Conservation (phyloP, 2,888 invertebrate genomes). For the Tenthredo mesomela region DNA sequence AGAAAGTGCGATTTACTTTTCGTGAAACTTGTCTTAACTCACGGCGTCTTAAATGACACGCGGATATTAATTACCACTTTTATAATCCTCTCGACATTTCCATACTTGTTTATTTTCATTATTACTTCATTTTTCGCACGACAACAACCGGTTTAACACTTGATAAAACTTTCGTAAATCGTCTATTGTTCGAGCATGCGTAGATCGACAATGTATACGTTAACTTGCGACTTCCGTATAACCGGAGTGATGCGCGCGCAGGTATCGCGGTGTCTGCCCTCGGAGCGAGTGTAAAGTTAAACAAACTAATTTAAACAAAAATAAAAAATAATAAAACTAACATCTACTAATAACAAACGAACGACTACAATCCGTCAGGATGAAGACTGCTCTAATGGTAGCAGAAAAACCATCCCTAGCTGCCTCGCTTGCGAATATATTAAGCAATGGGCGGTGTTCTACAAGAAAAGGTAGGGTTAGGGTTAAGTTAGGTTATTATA, state of each 20-base stretch:
- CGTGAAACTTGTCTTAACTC: background rate
- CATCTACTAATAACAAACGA: background rate
- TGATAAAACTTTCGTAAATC: background rate
- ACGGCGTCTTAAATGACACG: background rate
- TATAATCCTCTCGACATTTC: background rate
- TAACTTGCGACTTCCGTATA: background rate
- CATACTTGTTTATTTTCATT: background rate
- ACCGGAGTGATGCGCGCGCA: background rate
- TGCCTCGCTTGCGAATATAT: constrained; percentile 94
- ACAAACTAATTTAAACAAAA: background rate
- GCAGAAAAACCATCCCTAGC: constrained; percentile 99
- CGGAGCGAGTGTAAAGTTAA: background rate
- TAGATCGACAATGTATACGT: background rate
- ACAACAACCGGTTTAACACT: background rate
- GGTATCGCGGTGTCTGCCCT: background rate
- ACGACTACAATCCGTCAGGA: constrained; percentile 72
- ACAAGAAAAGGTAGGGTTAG: constrained; percentile 86
- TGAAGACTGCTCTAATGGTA: constrained; percentile 97
- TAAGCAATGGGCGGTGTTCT: constrained; percentile 91
- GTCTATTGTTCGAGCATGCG: background rate
- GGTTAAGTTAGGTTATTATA: constrained; percentile 81
- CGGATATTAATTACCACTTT: background rate
- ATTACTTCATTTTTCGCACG: background rate
- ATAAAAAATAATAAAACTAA: background rate
- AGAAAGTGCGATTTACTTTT: background rate